Evolutionary conservation across 2,797 vertebrate species (phyloP).

Genomic region (Trichosurus vulpecula): DNA sequence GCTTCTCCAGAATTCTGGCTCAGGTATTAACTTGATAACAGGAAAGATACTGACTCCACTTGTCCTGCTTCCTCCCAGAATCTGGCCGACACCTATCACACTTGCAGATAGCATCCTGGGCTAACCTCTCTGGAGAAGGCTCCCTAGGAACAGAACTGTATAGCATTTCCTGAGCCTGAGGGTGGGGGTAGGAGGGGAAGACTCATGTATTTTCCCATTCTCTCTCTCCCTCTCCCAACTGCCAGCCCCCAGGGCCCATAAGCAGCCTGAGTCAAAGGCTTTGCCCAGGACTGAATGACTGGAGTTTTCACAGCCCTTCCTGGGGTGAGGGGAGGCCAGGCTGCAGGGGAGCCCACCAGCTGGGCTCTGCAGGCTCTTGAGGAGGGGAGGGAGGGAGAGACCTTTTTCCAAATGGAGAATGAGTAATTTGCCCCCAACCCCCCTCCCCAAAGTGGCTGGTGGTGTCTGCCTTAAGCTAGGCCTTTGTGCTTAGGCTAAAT

Average conservation of each 20-base stretch:
- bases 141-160: not conserved
- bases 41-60: not conserved
- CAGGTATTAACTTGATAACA: not conserved
- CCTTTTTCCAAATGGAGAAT: conserved; percentile 83
- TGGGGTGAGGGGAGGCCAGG: not conserved
- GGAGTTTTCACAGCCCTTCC: not conserved
- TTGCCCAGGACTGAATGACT: not conserved
- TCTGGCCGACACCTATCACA: not conserved
- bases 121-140: conserved; percentile 9
- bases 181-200: not conserved
- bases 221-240: not conserved
- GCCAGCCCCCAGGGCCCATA: not conserved
- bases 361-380: not conserved
- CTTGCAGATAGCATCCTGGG: not conserved
- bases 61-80: not conserved
- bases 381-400: conserved; percentile 66
- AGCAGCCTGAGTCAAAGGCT: not conserved
- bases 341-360: not conserved
- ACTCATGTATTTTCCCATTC: not conserved
- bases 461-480: conserved; percentile 84
- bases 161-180: not conserved
- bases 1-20: not conserved
- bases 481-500: conserved; percentile 85
- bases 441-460: conserved; percentile 75
- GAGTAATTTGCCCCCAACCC: conserved; percentile 81